Evolutionary conservation across 2,113 vertebrate genomes (phyloP).

Genomic region (Neomonachus schauinslandi): DNA sequence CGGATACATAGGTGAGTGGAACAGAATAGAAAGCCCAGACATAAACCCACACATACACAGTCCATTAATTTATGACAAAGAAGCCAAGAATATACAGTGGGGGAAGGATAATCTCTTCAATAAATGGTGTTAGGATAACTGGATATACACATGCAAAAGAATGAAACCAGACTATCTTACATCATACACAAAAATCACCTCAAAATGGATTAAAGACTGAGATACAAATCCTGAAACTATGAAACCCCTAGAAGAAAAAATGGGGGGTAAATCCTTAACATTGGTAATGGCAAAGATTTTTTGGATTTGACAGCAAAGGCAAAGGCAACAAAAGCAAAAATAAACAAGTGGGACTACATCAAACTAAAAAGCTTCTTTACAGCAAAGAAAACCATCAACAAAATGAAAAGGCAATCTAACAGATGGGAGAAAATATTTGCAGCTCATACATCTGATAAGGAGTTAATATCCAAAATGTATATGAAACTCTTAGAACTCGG

Average conservation of each 20-base stretch:
- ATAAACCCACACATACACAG: neutral
- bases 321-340: neutral
- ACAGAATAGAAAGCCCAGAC: neutral
- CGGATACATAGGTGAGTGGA: neutral
- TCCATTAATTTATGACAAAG: neutral
- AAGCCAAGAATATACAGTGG: neutral
- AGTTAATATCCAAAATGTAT: neutral
- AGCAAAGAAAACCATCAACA: neutral
- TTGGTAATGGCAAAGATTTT: neutral
- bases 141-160: neutral
- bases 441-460: neutral
- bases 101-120: neutral
- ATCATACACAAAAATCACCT: neutral
- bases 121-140: neutral
- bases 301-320: neutral
- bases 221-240: neutral
- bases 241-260: neutral
- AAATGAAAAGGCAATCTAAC: neutral
- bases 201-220: neutral
- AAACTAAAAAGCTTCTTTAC: neutral
- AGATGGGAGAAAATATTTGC: neutral
- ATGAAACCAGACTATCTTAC: neutral
- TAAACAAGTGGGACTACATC: neutral
- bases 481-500: neutral
- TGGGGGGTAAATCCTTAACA: neutral